Conservation (phyloP, 2,797 vertebrate genomes). For the Dendrocincla fuliginosa region DNA sequence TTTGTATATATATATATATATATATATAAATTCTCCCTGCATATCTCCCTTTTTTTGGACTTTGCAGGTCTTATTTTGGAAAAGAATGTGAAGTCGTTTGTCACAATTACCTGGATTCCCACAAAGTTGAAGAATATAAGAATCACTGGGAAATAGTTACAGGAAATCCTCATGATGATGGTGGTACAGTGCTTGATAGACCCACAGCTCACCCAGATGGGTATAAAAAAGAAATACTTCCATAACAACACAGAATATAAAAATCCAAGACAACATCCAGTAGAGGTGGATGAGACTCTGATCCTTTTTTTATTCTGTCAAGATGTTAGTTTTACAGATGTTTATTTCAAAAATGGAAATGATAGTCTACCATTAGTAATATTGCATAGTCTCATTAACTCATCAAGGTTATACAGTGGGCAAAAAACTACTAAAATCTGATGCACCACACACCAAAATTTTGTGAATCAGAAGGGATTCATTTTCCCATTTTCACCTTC, state of each 20-base stretch:
- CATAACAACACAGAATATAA: neutral
- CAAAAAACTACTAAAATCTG: neutral
- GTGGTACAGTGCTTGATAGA: constrained; percentile 64
- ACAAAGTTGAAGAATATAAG: constrained; percentile 83
- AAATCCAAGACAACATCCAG: neutral
- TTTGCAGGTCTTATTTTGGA: constrained; percentile 84
- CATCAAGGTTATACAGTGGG: neutral
- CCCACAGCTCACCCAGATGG: neutral
- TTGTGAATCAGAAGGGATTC: neutral
- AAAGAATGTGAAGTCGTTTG: constrained; percentile 87
- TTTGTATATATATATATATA: neutral
- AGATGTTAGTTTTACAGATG: neutral
- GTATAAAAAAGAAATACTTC: neutral
- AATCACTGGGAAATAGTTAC: constrained; percentile 91
- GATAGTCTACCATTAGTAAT: neutral
- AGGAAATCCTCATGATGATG: constrained; percentile 69
- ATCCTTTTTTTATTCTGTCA: neutral
- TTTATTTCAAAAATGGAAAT: neutral
- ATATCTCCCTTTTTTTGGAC: neutral
- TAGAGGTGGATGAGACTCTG: neutral
- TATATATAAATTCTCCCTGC: neutral
- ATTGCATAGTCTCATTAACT: neutral
- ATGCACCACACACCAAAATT: neutral
- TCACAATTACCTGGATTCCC: constrained; percentile 87
- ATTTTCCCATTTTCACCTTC: neutral